A percentile compares a stretch with the other conserved stretches of the same genome.
Evolutionary conservation across 37 sponge, comb jelly and placozoan genomes (phyloP).

Genomic region (Chondrosia reniformis): DNA sequence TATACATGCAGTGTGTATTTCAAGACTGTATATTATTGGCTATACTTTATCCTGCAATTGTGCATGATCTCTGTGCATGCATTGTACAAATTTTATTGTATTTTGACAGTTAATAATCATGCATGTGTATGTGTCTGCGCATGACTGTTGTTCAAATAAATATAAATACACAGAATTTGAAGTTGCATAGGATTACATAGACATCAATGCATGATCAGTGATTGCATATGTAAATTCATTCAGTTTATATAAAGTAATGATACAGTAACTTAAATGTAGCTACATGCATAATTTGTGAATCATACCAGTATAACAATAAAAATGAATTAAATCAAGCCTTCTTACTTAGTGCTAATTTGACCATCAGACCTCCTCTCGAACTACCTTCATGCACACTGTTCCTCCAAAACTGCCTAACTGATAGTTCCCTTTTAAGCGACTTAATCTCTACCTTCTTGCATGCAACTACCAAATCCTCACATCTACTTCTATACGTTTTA

Average conservation of each 20-base stretch:
- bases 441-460: conserved; percentile 2
- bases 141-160: conserved; percentile 5
- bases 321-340: conserved; percentile 1
- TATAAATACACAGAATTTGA: conserved; percentile 1
- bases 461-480: conserved; percentile 3
- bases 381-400: conserved; percentile 3
- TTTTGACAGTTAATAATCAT: conserved; percentile 1
- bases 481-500: neutral
- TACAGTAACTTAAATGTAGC: conserved; percentile 2
- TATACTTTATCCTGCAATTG: neutral
- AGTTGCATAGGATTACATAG: conserved; percentile 2
- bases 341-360: conserved; percentile 2
- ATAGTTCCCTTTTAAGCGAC: conserved; percentile 2
- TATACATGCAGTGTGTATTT: neutral
- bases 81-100: conserved; percentile 1
- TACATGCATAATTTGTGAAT: neutral
- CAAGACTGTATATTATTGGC: neutral
- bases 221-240: neutral
- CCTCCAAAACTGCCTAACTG: conserved; percentile 3
- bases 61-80: neutral
- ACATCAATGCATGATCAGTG: conserved; percentile 2
- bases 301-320: conserved; percentile 2
- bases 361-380: conserved; percentile 3
- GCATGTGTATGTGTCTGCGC: neutral
- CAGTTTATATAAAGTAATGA: conserved; percentile 1